phyloP scores from a whole-genome alignment of 1,140 invertebrate genomes.

The Hirudo medicinalis region DNA sequence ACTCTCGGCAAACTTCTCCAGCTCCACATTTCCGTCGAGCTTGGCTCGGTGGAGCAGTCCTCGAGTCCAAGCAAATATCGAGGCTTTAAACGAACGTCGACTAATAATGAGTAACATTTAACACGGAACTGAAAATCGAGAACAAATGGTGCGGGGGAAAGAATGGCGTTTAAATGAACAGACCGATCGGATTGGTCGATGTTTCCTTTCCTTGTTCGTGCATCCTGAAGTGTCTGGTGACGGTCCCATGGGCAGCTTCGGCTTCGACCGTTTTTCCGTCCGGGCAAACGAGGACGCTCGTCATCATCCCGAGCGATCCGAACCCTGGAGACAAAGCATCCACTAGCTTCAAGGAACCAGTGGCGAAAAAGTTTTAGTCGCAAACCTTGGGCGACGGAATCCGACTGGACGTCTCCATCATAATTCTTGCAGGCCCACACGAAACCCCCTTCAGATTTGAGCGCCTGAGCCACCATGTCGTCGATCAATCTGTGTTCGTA shows the following conservation, averaged over 20 bases:
- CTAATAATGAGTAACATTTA: background rate
- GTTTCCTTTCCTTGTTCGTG: slow-evolving; percentile 93
- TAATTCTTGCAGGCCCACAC: slow-evolving; percentile 99
- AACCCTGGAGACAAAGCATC: slow-evolving; percentile 38
- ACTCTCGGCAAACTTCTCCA: slow-evolving; percentile 63
- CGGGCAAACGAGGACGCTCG: slow-evolving; percentile 80
- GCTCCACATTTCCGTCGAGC: slow-evolving; percentile 65
- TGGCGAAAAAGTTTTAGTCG: slow-evolving; percentile 30
- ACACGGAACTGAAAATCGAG: background rate
- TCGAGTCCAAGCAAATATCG: slow-evolving; percentile 92
- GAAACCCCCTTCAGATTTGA: slow-evolving; percentile 96
- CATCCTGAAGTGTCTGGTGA: slow-evolving; percentile 82
- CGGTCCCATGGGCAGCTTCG: slow-evolving; percentile 93
- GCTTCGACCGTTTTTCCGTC: slow-evolving; percentile 93
- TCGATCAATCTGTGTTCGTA: slow-evolving; percentile 96
- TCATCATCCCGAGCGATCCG: slow-evolving; percentile 85
- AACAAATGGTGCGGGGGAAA: too few species aligned
- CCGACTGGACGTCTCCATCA: slow-evolving; percentile 96
- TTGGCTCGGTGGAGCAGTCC: slow-evolving; percentile 83
- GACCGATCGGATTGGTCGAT: slow-evolving; percentile 86
- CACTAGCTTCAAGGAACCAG: background rate
- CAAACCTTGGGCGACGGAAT: slow-evolving; percentile 81
- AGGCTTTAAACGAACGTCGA: slow-evolving; percentile 47
- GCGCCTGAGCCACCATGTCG: slow-evolving; percentile 95
- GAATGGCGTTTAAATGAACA: too few species aligned